Percentiles rank a stretch among this genome's conserved stretches.
phyloP scores from a whole-genome alignment of 2,113 vertebrate species.

The Australoheros scitulus region DNA sequence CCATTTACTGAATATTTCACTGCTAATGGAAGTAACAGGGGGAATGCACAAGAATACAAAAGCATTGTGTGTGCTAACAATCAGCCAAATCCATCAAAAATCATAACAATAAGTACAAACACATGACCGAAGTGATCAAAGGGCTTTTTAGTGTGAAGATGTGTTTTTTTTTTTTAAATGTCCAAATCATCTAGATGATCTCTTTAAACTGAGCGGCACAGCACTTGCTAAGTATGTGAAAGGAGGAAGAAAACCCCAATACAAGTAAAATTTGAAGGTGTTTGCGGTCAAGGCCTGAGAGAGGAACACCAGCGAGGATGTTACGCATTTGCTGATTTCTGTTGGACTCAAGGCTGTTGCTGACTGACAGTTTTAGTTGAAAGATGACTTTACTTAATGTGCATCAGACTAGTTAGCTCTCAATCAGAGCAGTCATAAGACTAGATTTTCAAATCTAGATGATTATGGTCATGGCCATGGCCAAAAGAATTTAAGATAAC shows the following conservation, averaged over 20 bases:
- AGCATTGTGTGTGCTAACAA: neutral
- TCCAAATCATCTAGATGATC: neutral
- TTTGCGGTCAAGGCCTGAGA: neutral
- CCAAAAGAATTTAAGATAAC: no score
- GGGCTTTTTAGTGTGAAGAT: neutral
- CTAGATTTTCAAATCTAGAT: no score
- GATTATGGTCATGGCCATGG: no score
- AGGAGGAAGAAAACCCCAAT: neutral
- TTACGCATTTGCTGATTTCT: no score
- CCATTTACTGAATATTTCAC: neutral
- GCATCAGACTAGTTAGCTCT: neutral
- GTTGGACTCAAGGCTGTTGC: no score
- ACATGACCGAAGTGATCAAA: neutral
- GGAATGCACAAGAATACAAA: neutral
- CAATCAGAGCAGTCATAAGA: no score
- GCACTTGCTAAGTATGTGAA: neutral
- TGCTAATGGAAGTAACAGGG: neutral
- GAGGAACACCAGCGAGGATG: no score
- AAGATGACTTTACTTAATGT: neutral
- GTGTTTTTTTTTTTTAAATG: no score
- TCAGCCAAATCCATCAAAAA: neutral
- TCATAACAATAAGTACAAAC: rapidly evolving
- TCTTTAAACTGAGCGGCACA: neutral
- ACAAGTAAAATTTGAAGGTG: neutral
- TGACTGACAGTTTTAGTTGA: no score